Evolutionary conservation across 1,140 invertebrate species (phyloP).

Genomic region (Drosophila ogumai): DNA sequence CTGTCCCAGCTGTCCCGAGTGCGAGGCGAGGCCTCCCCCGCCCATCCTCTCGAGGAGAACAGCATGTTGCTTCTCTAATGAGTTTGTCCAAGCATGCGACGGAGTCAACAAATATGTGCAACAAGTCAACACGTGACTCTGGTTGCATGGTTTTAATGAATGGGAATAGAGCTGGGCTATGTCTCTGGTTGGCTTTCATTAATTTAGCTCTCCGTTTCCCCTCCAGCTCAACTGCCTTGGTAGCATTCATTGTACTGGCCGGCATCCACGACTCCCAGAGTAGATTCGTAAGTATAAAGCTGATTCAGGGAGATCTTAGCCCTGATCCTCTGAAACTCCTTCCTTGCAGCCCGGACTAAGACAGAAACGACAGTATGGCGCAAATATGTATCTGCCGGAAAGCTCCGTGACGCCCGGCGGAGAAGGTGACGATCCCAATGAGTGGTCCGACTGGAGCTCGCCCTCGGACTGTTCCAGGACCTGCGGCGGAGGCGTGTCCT

Average conservation of each 20-base stretch:
- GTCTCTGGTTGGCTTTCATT: conserved; percentile 44
- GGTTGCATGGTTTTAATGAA: conserved; percentile 56
- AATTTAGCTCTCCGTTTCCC: conserved; percentile 22
- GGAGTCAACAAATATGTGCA: conserved; percentile 76
- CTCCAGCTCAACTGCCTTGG: conserved; percentile 84
- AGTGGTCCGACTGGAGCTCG: conserved; percentile 92
- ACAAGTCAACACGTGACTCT: conserved; percentile 77
- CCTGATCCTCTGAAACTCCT: neutral
- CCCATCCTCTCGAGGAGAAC: conserved; percentile 1
- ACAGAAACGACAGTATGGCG: conserved; percentile 90
- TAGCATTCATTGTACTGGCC: conserved; percentile 77
- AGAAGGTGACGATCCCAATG: conserved; percentile 85
- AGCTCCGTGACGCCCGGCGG: conserved; percentile 89
- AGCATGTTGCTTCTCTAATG: conserved; percentile 59
- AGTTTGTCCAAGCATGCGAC: conserved; percentile 63
- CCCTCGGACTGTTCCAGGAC: conserved; percentile 92
- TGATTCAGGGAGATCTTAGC: too few species aligned
- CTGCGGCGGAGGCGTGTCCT: conserved; percentile 95
- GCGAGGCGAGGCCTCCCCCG: neutral
- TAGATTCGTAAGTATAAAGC: conserved; percentile 78
- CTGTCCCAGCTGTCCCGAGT: conserved; percentile 25
- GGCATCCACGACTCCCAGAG: conserved; percentile 70
- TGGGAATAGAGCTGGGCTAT: conserved; percentile 25
- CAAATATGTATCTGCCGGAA: conserved; percentile 88
- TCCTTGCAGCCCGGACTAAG: conserved; percentile 86